phyloP scores from a whole-genome alignment of 2,797 vertebrate genomes.

The Nasua narica region DNA sequence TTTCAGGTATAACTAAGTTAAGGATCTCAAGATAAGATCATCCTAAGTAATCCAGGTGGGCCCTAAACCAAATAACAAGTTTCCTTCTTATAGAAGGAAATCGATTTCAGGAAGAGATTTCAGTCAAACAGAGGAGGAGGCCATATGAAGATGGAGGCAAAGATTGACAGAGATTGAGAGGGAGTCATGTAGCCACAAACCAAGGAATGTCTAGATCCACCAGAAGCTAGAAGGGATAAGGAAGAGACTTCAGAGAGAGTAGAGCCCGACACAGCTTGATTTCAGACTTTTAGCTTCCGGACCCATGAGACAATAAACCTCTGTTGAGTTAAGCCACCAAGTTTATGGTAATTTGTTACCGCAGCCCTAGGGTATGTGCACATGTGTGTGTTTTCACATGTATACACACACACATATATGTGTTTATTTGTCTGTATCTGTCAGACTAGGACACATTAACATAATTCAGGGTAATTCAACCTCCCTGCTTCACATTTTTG shows the following conservation, averaged over 20 bases:
- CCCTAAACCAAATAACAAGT: not conserved
- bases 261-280: not conserved
- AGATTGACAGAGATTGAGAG: not conserved
- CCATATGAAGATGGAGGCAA: not conserved
- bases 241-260: not conserved
- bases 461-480: not conserved
- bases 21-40: not conserved
- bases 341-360: not conserved
- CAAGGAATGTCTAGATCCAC: not conserved
- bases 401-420: not conserved
- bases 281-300: not conserved
- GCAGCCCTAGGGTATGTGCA: accelerated
- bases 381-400: accelerated
- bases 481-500: not conserved
- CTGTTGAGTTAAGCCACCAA: not conserved
- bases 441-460: not conserved
- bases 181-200: not conserved
- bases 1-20: not conserved
- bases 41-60: not conserved
- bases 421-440: not conserved
- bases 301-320: not conserved
- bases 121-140: not conserved
- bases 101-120: too few relatives aligned
- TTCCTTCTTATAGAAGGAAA: not conserved
- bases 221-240: not conserved